Conservation (phyloP, 2,113 vertebrate genomes). For the Etheostoma spectabile region DNA sequence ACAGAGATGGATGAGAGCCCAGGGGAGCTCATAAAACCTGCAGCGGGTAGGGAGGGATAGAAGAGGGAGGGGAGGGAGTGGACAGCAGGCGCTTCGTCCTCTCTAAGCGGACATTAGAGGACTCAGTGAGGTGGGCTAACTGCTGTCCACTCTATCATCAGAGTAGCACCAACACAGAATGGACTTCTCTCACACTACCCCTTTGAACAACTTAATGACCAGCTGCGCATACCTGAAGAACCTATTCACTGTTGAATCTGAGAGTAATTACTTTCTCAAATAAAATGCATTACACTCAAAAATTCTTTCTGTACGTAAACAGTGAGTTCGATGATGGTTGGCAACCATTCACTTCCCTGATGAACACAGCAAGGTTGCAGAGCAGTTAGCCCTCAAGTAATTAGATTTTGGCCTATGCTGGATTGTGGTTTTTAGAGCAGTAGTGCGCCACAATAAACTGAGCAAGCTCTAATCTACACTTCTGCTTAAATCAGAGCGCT, state of each 20-base stretch:
- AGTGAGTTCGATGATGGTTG: constrained; percentile 40
- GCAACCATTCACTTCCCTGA: constrained; percentile 35
- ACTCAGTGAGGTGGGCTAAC: constrained; percentile 78
- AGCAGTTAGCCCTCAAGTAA: constrained; percentile 65
- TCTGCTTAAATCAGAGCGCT: constrained; percentile 74
- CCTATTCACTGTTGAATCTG: constrained; percentile 52
- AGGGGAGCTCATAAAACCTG: constrained; percentile 88
- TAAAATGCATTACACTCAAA: constrained; percentile 14
- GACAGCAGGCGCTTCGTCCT: constrained; percentile 83
- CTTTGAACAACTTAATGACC: constrained; percentile 50
- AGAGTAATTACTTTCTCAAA: constrained; percentile 37
- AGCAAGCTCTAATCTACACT: constrained; percentile 75
- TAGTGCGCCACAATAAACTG: constrained; percentile 62
- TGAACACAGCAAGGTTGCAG: constrained; percentile 61
- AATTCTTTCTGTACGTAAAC: constrained; percentile 23
- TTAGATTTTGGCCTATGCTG: constrained; percentile 70
- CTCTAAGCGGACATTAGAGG: constrained; percentile 80
- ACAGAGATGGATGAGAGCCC: constrained; percentile 88
- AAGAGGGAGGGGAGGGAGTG: constrained; percentile 70
- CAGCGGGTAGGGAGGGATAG: constrained; percentile 74
- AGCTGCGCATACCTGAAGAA: constrained; percentile 58
- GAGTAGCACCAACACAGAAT: constrained; percentile 56
- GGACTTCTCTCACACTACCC: constrained; percentile 44
- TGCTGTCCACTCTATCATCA: constrained; percentile 84
- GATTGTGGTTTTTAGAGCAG: constrained; percentile 61